Base-by-base conservation (phyloP, 2,888 invertebrate species). In the Xylota sylvarum region DNA sequence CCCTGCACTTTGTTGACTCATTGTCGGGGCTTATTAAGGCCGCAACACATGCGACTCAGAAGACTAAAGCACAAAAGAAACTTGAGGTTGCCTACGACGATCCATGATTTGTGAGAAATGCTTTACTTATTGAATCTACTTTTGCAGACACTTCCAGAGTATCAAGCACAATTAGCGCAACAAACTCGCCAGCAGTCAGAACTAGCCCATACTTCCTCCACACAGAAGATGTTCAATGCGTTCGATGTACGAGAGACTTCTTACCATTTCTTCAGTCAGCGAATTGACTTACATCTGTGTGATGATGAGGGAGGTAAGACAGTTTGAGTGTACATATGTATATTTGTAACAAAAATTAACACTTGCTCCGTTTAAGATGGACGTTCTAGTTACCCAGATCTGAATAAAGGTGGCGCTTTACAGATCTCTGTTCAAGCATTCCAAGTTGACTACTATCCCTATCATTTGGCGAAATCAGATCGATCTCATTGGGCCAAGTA, bases 161-260 rank as follows among this genome's bases (percentile, higher is more conserved):
- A 96, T 92, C 95, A 95, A 91, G 96, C 96, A 27, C 96, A 96
- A 92, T 90, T 94, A 88, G 94, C 95, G 19, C 95, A 95, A 89
- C 96, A 95, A 89, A 88, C 89, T 35, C 88, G 74, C 12, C 91
- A 93, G 90, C 89, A 91, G 88, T 91, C 90, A 82, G 89, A 92
- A 90, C 89, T 89, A 23, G 85, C 93, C 91, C 85, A 93, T 90
- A 77, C 89, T 30, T 89, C 91, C 5, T 89, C 90, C 23, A 90
- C 91, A 0, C 94, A 94, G 77, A 95, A 95, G 88, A 94, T 97
- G 92, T 98, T 98, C 93, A 95, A 95, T 35, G 95, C 95, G 60
- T 98, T 97, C 92, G 98, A 99, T 93, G 97, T 99, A n/a, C 94
- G 97, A 0, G 99, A 99, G 93, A 99, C 99, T 0, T 99, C 99